phyloP scores from a whole-genome alignment of 1,140 invertebrate genomes.

The Macrobrachium rosenbergii region DNA sequence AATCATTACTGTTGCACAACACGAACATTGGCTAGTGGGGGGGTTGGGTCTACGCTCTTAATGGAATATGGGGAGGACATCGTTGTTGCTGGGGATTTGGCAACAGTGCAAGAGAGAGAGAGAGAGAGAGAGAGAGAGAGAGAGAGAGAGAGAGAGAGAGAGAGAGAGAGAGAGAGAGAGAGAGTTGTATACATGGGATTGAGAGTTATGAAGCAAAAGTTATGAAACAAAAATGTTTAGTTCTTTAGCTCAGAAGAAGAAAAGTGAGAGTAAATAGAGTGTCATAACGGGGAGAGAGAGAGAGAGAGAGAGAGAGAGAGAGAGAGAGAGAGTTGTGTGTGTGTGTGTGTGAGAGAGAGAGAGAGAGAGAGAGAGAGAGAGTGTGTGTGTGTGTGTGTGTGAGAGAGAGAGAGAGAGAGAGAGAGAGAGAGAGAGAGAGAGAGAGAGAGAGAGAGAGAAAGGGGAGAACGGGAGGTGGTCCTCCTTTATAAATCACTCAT shows the following conservation, averaged over 20 bases:
- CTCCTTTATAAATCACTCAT: too few species aligned
- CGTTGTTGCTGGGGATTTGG: too few species aligned
- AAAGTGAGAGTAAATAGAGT: too few species aligned
- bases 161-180: neutral
- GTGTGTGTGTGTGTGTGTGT: neutral
- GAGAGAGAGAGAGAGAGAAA: too few species aligned
- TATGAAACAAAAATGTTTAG: neutral
- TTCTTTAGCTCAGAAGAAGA: neutral
- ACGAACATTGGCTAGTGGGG: too few species aligned
- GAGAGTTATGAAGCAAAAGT: too few species aligned
- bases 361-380: neutral
- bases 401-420: too few species aligned
- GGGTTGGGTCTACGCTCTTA: too few species aligned
- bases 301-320: neutral
- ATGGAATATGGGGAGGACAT: neutral
- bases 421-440: too few species aligned
- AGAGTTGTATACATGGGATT: neutral
- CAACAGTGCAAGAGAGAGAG: neutral
- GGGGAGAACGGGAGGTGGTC: too few species aligned
- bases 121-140: too few species aligned
- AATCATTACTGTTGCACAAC: too few species aligned
- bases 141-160: neutral
- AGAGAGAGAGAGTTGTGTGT: neutral
- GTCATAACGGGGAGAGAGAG: neutral
- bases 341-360: neutral